phyloP scores from a whole-genome alignment of 2,797 vertebrate species.

The Cirrhinus molitorella region DNA sequence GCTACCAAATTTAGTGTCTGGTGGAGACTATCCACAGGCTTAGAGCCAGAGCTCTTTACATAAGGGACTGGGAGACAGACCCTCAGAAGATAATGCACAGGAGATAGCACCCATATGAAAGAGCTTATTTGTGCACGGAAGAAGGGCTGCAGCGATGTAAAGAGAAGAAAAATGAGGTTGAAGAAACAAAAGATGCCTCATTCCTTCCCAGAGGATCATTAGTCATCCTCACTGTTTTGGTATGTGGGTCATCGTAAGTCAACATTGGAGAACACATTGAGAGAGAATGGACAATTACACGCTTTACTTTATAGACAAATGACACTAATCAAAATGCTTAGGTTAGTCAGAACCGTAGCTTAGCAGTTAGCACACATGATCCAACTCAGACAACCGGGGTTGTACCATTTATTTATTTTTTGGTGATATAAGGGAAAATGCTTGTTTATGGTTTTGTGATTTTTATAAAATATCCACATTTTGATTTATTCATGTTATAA shows the following conservation, averaged over 20 bases:
- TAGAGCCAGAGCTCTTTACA: conserved; percentile 45
- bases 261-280: conserved; percentile 27
- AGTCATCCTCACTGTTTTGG: conserved; percentile 26
- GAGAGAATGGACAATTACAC: conserved; percentile 34
- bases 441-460: neutral
- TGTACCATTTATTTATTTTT: neutral
- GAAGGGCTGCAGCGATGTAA: conserved; percentile 29
- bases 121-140: conserved; percentile 19
- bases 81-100: conserved; percentile 32
- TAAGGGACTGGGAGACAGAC: conserved; percentile 35
- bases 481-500: neutral
- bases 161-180: conserved; percentile 43
- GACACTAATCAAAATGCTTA: neutral
- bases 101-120: conserved; percentile 24
- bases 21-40: conserved; percentile 51
- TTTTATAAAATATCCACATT: neutral
- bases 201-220: conserved; percentile 34
- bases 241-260: conserved; percentile 48
- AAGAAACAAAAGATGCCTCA: conserved; percentile 39
- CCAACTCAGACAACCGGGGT: neutral
- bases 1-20: conserved; percentile 54
- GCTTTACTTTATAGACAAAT: conserved; percentile 24
- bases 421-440: neutral
- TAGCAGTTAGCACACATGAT: conserved; percentile 4
- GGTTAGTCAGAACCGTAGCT: neutral